Evolutionary conservation across 2,888 invertebrate species (phyloP), one percentile per base, ranked within the genome.

Genomic region (Ptilodon capucinus): DNA sequence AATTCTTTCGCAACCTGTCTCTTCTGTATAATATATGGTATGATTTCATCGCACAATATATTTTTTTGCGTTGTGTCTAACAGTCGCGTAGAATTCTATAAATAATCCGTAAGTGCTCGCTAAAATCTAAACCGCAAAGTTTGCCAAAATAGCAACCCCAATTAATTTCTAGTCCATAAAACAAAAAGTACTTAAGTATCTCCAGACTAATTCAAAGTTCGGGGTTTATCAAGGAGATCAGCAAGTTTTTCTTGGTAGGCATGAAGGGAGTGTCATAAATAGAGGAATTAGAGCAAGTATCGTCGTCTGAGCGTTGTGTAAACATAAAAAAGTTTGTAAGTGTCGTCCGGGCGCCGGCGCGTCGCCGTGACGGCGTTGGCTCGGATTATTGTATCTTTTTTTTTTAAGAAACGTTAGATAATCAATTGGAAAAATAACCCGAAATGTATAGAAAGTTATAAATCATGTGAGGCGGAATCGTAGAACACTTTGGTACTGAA

Each of bases 271-370:
- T 78, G 80, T 79, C 81, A 80, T 86, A 84, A 87, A 86, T 85
- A 84, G 74, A 72, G 79, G 79, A 85, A 87, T 87, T 86, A 86
- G 84, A 74, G 65, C 68, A 76, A 77, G 81, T 80, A 81, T 81
- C 80, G 79, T 79, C 78, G 72, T 68, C 68, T 68, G 68, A 69
- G 75, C 70, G 66, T 77, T 74, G 78, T 78, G 82, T 83, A 84
- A 86, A 87, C 83, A 85, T 84, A 74, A 77, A 76, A n/a, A 84
- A 85, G 76, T 86, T 85, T 72, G 74, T 68, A 21, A 75, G 28
- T 28, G 28, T 8, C 28, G 28, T 51, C 54, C 17, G 51, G 48
- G 50, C 58, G 56, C 28, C 60, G 54, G 30, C 48, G 45, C 45
- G 42, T 46, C 46, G 48, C 40, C 50, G 64, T 64, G 43, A 43